Conservation (phyloP, 2,888 invertebrate species). For the Lasioglossum malachurum region DNA sequence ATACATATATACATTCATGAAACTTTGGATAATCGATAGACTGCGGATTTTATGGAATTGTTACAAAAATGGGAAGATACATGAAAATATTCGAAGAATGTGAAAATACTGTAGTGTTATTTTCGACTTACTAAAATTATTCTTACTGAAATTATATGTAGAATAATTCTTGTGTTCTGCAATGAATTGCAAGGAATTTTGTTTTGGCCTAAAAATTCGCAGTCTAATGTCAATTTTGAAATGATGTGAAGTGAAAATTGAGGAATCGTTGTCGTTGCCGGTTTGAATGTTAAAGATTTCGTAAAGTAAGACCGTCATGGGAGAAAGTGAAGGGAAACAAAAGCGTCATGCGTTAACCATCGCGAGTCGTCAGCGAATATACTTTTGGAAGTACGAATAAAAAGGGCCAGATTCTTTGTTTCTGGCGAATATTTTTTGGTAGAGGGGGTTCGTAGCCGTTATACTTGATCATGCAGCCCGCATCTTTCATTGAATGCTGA, state of each 20-base stretch:
- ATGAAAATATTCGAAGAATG: too few species aligned
- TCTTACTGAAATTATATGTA: too few species aligned
- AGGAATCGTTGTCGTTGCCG: background rate
- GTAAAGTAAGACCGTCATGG: background rate
- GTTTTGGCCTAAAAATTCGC: background rate
- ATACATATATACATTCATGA: background rate
- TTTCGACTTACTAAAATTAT: background rate
- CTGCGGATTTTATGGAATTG: background rate
- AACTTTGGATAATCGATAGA: background rate
- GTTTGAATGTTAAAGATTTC: background rate
- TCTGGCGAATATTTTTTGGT: slow-evolving; percentile 25
- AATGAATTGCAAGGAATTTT: background rate
- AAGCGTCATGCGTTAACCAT: slow-evolving; percentile 9
- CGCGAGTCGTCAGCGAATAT: background rate
- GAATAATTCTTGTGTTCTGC: background rate
- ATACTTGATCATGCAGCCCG: slow-evolving; percentile 34
- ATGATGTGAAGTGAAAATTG: background rate
- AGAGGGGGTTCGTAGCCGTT: slow-evolving; percentile 25
- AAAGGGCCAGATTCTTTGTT: slow-evolving; percentile 35
- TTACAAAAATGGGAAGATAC: too few species aligned
- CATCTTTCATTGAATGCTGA: slow-evolving; percentile 43
- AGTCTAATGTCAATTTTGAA: background rate
- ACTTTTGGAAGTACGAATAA: background rate
- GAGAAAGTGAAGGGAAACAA: slow-evolving; percentile 31
- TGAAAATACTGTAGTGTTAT: background rate